Conservation (phyloP, 2,888 invertebrate species). For the Apodemia zela region DNA sequence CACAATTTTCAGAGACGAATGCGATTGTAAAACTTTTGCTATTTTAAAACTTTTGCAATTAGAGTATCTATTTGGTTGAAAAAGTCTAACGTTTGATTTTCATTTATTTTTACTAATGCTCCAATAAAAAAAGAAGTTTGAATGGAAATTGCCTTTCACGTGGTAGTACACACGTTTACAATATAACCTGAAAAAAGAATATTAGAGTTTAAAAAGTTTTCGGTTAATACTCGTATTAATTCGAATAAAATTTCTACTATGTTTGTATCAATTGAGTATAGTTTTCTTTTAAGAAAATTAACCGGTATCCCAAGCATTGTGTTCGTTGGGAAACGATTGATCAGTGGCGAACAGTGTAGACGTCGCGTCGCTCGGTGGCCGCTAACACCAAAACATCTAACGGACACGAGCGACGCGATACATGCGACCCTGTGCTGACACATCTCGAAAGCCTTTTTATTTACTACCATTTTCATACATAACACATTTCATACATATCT, state of each 20-base stretch:
- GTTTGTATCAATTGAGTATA: neutral
- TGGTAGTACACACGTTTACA: neutral
- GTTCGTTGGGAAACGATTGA: slow-evolving; percentile 23
- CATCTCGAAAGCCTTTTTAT: slow-evolving; percentile 44
- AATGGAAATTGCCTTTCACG: neutral
- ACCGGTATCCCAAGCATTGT: too few species aligned
- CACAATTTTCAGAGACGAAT: neutral
- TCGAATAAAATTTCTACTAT: neutral
- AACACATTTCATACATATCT: too few species aligned
- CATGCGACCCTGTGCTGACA: slow-evolving; percentile 48
- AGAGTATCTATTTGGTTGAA: neutral
- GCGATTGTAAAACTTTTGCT: neutral
- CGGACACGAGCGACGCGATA: slow-evolving; percentile 61
- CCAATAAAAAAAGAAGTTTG: neutral
- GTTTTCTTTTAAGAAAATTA: neutral
- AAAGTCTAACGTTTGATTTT: too few species aligned
- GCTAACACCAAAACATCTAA: slow-evolving; percentile 76
- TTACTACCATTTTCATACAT: too few species aligned
- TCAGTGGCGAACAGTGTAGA: slow-evolving; percentile 48
- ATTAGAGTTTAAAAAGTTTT: neutral
- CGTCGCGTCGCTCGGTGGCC: slow-evolving; percentile 57
- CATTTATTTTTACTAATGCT: neutral
- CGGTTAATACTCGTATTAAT: too few species aligned
- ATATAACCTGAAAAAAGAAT: neutral
- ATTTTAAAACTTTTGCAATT: neutral